These are phyloP conservation scores for Eupithecia vulgata DNA, from an alignment of 2,888 invertebrate genomes.

Conservation along the genomic window DNA sequence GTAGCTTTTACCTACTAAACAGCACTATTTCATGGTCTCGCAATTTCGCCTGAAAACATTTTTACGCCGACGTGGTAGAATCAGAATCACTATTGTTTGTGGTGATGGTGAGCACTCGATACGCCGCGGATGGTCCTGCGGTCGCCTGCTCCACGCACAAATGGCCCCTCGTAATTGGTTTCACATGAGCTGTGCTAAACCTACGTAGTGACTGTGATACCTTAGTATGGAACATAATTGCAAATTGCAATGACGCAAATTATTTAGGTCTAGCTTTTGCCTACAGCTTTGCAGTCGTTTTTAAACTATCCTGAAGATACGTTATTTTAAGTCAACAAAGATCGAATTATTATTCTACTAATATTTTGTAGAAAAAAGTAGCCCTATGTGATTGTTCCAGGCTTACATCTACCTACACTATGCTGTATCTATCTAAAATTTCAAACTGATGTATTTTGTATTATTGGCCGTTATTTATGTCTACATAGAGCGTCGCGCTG, in stretches of 20 bases:
- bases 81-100: conserved; percentile 19
- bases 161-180: conserved; percentile 10
- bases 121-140: neutral
- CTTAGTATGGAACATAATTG: neutral
- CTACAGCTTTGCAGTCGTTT: too few species aligned
- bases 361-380: too few species aligned
- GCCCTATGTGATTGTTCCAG: too few species aligned
- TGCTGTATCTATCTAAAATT: too few species aligned
- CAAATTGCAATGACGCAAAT: neutral
- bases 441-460: too few species aligned
- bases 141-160: neutral
- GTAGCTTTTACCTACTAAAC: too few species aligned
- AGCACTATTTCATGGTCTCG: neutral
- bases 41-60: neutral
- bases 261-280: neutral
- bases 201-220: neutral
- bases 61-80: neutral
- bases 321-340: too few species aligned
- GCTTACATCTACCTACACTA: too few species aligned
- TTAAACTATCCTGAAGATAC: too few species aligned
- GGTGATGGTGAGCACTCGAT: conserved; percentile 15
- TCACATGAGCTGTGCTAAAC: neutral
- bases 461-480: too few species aligned
- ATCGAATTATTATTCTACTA: too few species aligned
- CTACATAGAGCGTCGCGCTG: too few species aligned